Evolutionary conservation across 2,888 invertebrate genomes (phyloP).

Genomic region (Pegoplata infirma): DNA sequence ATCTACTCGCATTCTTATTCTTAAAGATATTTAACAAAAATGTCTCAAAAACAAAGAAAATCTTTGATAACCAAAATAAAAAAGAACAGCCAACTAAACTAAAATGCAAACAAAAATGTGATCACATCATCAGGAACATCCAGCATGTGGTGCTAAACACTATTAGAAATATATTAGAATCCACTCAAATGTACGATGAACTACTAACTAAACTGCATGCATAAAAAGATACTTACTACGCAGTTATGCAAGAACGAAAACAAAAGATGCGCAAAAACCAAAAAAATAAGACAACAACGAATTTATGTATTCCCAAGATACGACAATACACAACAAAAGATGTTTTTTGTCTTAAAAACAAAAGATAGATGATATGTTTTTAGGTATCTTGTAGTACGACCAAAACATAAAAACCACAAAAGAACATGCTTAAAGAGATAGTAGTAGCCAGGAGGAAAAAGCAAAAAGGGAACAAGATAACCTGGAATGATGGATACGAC

Average conservation of each 20-base stretch:
- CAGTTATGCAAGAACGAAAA: slow-evolving; percentile 48
- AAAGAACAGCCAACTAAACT: slow-evolving; percentile 38
- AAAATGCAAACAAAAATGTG: slow-evolving; percentile 52
- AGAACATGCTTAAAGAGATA: slow-evolving; percentile 22
- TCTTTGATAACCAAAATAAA: slow-evolving; percentile 32
- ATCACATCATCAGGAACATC: slow-evolving; percentile 39
- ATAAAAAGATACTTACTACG: no score
- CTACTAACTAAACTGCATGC: slow-evolving; percentile 40
- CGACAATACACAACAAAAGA: slow-evolving; percentile 59
- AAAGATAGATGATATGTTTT: slow-evolving; percentile 44
- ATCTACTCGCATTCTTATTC: no score
- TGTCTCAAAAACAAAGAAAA: slow-evolving; percentile 38
- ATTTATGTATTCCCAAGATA: slow-evolving; percentile 35
- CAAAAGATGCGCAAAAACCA: slow-evolving; percentile 57
- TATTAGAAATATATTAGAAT: slow-evolving; percentile 76
- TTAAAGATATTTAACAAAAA: slow-evolving; percentile 3
- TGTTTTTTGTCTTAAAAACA: slow-evolving; percentile 50
- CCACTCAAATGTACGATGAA: slow-evolving; percentile 67
- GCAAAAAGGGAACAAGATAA: slow-evolving; percentile 46
- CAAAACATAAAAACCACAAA: slow-evolving; percentile 29
- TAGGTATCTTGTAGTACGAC: slow-evolving; percentile 16
- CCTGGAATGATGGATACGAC: slow-evolving; percentile 50
- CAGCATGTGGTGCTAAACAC: slow-evolving; percentile 59
- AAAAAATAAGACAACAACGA: slow-evolving; percentile 20
- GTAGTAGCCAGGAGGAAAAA: slow-evolving; percentile 8